Evolutionary conservation across 2,113 vertebrate genomes (phyloP), one percentile per base, ranked within the genome.

Genomic region (Asarcornis scutulata): DNA sequence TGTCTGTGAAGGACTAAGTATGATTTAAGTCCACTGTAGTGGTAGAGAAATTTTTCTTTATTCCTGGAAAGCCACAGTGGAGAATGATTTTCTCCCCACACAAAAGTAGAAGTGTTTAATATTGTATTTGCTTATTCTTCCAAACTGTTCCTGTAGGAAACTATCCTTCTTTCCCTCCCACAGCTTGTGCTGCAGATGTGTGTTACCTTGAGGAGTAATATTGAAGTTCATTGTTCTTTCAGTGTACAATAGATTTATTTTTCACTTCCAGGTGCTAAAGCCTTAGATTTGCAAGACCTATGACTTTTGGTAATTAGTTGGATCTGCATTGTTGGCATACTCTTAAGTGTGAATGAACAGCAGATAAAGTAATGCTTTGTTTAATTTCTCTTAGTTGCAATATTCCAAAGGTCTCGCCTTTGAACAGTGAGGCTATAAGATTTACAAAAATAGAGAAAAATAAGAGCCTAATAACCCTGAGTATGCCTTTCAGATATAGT

Each of bases 121-220:
- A 11, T 38, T 55, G 6, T 36, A 48, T 73, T 74, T 14, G 44
- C 21, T 67, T 66, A 34, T 23, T 11, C 25, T 46, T 77, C 12
- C 23, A 21, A 80, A n/a, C 15, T 48, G 26, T 14, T 76, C 29
- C 15, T 82, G 20, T 55, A 56, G 56, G 50, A 64, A 71, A 40
- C 42, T 76, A 16, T 48, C 52, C 23, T 53, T 32, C 17, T 52
- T 66, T 40, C 29, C 18, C 7, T 67, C 50, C 36, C 26, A 42
- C 26, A 32, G 6, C 3, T 55, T 83, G 32, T 0, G 9, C 60
- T 38, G 13, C 0, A 0, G 16, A 4, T 44, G 16, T 63, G 31
- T 50, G 46, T 15, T 78, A 4, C n/a, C 21, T 60, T 42, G 25
- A 48, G 68, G 52, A 53, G 20, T 66, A 34, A 27, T 20, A 40